phyloP scores from a whole-genome alignment of 2,888 invertebrate genomes.

The Liposcelis brunnea region DNA sequence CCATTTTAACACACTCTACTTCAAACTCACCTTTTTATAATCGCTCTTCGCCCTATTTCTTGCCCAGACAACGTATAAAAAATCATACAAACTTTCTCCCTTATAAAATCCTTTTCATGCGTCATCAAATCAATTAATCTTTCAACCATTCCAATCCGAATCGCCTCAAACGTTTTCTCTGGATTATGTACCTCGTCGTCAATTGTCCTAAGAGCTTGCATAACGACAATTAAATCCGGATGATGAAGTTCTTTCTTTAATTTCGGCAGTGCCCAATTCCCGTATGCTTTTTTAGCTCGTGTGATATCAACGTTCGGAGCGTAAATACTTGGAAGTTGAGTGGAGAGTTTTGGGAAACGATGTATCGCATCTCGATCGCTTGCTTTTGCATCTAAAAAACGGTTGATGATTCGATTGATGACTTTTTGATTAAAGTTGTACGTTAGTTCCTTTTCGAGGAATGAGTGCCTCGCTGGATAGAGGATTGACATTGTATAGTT shows the following conservation, averaged over 20 bases:
- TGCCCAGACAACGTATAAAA: conserved; percentile 9
- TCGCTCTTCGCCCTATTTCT: conserved; percentile 10
- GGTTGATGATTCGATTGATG: no score
- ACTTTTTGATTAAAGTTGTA: no score
- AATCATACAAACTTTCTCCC: conserved; percentile 10
- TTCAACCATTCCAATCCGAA: conserved; percentile 25
- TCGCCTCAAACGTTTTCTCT: conserved; percentile 27
- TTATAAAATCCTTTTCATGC: conserved; percentile 6
- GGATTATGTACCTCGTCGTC: conserved; percentile 29
- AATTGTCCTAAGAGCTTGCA: conserved; percentile 26
- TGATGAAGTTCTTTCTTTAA: conserved; percentile 25
- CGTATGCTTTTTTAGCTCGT: conserved; percentile 27
- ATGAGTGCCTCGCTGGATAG: no score
- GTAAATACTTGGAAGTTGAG: conserved; percentile 24
- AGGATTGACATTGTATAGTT: no score
- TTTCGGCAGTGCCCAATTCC: conserved; percentile 27
- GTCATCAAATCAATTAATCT: conserved; percentile 20
- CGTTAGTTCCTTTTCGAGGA: no score
- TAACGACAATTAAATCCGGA: conserved; percentile 21
- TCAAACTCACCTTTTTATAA: conserved; percentile 1
- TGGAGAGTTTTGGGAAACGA: no score
- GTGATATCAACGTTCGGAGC: conserved; percentile 27
- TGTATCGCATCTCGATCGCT: no score
- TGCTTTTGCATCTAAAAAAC: no score
- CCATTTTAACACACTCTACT: no score